Base-by-base conservation (phyloP, 2,888 invertebrate species). In the Sphaeridia pumilis region DNA sequence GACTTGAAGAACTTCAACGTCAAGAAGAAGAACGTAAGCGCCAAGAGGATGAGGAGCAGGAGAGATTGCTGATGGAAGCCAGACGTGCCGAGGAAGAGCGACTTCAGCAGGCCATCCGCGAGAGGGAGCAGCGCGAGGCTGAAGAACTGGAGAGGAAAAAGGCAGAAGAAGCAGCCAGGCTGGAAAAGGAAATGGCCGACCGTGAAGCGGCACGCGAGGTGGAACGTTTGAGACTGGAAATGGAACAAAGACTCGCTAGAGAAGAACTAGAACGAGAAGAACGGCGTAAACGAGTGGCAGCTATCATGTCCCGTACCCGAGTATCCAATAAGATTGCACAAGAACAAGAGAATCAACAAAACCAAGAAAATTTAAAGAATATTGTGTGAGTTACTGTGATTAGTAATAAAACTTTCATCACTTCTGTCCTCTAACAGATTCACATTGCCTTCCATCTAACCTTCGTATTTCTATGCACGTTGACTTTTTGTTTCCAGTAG, bases 221-320 rank as follows among this genome's bases (percentile, higher is more conserved):
- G 20, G 71, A 72, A 49, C 66, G 80, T 65, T 76, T 82, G 70
- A 81, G 87, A 67, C 76, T 81, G 60, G 90, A 89, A 71, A 83
- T 85, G 70, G 84, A 84, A 49, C 88, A 89, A 70, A 77, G 83
- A 55, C 75, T 84, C 57, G 82, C 81, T 68, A 81, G 81, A 63
- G 93, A 93, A 70, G 93, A 93, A 71, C 84, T 83, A 68, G 93
- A 93, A 70, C 75, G 93, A 54, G 80, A 86, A 66, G 85, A 83
- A 55, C 75, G 93, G 67, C 84, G 89, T 66, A 90, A 88, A 72
- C 77, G 90, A 54, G 89, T 92, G 24, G 89, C 89, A 71, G 88
- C 87, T 52, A 92, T 92, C 67, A 92, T 92, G 92, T 79, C 82
- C 49, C 75, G 92, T 67, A 92, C 90, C n/a, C 76, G 89, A 28